phyloP scores from a whole-genome alignment of 2,797 vertebrate species.

The Dendrocincla tyrannina region DNA sequence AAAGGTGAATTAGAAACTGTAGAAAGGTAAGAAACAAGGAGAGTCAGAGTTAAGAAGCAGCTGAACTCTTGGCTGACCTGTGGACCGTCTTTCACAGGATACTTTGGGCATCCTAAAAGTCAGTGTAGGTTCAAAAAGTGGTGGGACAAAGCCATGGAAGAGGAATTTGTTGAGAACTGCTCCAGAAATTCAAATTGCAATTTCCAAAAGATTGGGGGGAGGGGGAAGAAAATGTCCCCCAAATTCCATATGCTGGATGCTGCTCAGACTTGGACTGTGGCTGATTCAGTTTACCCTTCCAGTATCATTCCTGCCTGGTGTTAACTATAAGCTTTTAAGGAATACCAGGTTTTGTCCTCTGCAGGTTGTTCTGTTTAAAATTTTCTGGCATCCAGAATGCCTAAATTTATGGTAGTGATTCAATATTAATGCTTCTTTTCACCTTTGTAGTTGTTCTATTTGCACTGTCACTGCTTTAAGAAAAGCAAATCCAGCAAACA shows the following conservation, averaged over 20 bases:
- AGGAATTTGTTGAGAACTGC: not conserved
- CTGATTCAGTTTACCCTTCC: not conserved
- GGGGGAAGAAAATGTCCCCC: not conserved
- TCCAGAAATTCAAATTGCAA: not conserved
- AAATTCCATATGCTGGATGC: not conserved
- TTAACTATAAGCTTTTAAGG: not conserved
- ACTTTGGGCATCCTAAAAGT: not conserved
- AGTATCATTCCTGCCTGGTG: accelerated
- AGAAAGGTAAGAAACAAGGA: not conserved
- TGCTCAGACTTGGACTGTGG: not conserved
- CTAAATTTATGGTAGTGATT: not conserved
- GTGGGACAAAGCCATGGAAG: not conserved
- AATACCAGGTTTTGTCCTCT: not conserved
- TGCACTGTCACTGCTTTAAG: not conserved
- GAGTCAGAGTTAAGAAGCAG: not conserved
- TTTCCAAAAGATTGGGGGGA: not conserved
- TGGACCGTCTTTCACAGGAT: not conserved
- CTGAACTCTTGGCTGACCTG: not conserved
- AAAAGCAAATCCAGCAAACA: not conserved
- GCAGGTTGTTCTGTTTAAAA: not conserved
- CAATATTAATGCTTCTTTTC: not conserved
- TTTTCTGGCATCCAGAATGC: not conserved
- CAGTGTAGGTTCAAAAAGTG: not conserved
- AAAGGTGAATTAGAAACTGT: not conserved
- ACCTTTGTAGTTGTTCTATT: not conserved